Conservation (phyloP, 2,888 invertebrate genomes). For the Mactromeris polynyma region DNA sequence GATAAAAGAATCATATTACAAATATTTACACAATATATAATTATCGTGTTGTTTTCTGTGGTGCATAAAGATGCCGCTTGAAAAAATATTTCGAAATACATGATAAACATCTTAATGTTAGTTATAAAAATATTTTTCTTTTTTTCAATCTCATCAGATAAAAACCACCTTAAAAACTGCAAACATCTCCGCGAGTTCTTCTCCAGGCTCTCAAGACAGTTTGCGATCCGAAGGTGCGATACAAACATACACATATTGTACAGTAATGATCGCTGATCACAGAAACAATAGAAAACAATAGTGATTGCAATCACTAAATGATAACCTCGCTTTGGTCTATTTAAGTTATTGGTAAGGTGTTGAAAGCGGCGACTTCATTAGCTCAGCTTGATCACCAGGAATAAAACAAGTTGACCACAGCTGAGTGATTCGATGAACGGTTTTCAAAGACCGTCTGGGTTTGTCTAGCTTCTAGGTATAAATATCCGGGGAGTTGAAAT, state of each 20-base stretch:
- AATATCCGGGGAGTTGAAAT: neutral
- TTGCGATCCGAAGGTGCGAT: neutral
- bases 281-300: neutral
- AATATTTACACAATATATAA: no score
- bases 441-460: slow-evolving; percentile 23
- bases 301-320: neutral
- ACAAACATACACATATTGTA: neutral
- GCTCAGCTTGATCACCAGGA: slow-evolving; percentile 20
- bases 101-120: neutral
- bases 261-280: neutral
- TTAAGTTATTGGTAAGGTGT: neutral
- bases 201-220: neutral
- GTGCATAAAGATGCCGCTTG: neutral
- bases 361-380: slow-evolving; percentile 35
- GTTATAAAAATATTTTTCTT: neutral
- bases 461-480: neutral
- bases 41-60: no score
- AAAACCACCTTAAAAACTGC: neutral
- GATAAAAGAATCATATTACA: no score
- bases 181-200: neutral
- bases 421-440: slow-evolving; percentile 17
- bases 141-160: neutral
- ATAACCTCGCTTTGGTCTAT: neutral
- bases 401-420: slow-evolving; percentile 19
- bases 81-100: neutral